Percentiles rank a stretch among this genome's conserved stretches.
These are phyloP conservation scores for Morone chrysops DNA, from an alignment of 2,113 vertebrate species.

Conservation along the genomic window DNA sequence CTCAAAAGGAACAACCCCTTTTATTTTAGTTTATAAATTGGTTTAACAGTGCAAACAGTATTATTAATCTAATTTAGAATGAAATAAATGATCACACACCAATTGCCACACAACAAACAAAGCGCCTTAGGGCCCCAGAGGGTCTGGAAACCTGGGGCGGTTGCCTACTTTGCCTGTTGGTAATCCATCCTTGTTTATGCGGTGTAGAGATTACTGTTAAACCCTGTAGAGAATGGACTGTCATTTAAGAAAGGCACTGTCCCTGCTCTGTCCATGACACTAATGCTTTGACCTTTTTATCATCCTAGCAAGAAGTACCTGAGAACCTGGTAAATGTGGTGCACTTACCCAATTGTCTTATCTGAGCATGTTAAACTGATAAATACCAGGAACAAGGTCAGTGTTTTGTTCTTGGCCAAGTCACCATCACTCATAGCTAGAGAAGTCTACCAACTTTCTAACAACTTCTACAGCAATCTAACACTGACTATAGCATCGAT, in stretches of 20 bases:
- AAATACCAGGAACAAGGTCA: background rate
- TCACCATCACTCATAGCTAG: background rate
- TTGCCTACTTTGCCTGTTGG: background rate
- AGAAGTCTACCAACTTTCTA: background rate
- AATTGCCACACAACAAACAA: no score
- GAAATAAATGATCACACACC: background rate
- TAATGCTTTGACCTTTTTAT: background rate
- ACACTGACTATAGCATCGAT: background rate
- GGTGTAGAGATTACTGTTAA: background rate
- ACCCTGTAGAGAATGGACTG: background rate
- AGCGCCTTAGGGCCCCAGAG: background rate
- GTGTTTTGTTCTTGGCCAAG: background rate
- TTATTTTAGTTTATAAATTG: background rate
- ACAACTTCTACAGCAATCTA: no score
- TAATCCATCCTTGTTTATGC: slow-evolving; percentile 3
- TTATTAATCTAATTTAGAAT: no score
- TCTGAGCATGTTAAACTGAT: background rate
- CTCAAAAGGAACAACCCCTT: background rate
- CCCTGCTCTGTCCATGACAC: background rate
- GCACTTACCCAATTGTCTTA: background rate
- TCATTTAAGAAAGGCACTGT: background rate
- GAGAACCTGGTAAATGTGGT: background rate
- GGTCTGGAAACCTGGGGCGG: background rate
- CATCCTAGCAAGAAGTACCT: no score
- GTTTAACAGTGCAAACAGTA: background rate